phyloP scores from a whole-genome alignment of 2,888 invertebrate species.

The Ennomos fuscantarius region DNA sequence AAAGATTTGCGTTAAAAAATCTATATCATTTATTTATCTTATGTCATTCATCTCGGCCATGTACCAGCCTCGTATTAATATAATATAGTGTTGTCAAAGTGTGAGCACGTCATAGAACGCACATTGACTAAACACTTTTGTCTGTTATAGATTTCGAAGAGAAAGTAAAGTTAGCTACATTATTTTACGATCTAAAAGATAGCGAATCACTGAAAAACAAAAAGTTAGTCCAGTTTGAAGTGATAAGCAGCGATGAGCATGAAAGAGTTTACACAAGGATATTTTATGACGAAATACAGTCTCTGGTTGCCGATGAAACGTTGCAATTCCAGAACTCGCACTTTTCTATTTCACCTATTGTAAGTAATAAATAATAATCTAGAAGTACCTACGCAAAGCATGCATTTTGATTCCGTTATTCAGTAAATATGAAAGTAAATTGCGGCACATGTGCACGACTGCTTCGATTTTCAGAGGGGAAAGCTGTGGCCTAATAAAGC shows the following conservation, averaged over 20 bases:
- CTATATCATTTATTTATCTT: too few species aligned
- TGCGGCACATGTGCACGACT: not conserved
- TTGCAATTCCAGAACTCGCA: conserved; percentile 67
- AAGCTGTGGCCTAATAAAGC: conserved; percentile 85
- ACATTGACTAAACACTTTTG: conserved; percentile 9
- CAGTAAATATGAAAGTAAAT: too few species aligned
- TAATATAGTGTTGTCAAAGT: not conserved
- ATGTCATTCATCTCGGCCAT: too few species aligned
- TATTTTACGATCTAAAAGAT: conserved; percentile 67
- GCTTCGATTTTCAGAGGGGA: conserved; percentile 72
- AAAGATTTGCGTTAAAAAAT: too few species aligned
- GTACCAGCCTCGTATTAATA: not conserved
- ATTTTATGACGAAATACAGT: conserved; percentile 74
- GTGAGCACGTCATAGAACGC: too few species aligned
- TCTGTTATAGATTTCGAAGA: conserved; percentile 69
- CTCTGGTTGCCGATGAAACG: conserved; percentile 71
- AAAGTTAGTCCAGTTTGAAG: conserved; percentile 72
- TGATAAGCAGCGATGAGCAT: conserved; percentile 71
- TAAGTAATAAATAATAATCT: conserved; percentile 54
- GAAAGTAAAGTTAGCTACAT: conserved; percentile 69
- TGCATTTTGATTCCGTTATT: too few species aligned
- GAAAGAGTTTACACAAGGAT: conserved; percentile 75
- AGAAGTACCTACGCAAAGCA: too few species aligned
- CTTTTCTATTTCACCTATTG: conserved; percentile 83
- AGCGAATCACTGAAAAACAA: conserved; percentile 64